Evolutionary conservation across 1,140 invertebrate species (phyloP).

Genomic region (Tetramorium alpestre): DNA sequence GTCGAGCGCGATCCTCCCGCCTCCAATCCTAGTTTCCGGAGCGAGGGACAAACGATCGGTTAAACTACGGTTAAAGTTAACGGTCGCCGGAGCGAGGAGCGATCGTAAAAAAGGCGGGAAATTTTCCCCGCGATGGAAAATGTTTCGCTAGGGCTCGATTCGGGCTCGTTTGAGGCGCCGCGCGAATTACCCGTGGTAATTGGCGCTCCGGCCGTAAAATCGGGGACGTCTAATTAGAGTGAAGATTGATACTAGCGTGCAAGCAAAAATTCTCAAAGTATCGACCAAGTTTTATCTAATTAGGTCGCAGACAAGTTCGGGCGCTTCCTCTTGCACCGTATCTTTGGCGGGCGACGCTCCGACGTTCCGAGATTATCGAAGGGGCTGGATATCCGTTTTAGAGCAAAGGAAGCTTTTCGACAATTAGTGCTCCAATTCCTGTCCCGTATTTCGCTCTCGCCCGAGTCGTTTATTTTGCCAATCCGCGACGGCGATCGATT

Average conservation of each 20-base stretch:
- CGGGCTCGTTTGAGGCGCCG: neutral
- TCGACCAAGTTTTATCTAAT: conserved; percentile 52
- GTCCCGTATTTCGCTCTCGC: neutral
- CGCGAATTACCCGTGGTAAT: conserved; percentile 26
- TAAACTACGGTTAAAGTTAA: conserved; percentile 47
- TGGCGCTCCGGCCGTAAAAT: conserved; percentile 32
- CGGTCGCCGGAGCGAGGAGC: neutral
- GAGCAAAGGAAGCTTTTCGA: conserved; percentile 4
- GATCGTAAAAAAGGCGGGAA: conserved; percentile 45
- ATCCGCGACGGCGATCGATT: neutral
- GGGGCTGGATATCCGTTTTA: neutral
- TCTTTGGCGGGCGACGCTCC: conserved; percentile 1
- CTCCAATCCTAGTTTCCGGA: neutral
- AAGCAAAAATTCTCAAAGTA: conserved; percentile 50
- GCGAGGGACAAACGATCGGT: conserved; percentile 23
- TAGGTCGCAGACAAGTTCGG: conserved; percentile 44
- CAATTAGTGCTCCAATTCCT: conserved; percentile 15
- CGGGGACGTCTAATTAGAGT: conserved; percentile 42
- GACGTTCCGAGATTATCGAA: conserved; percentile 37
- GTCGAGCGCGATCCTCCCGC: neutral
- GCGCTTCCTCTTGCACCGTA: neutral
- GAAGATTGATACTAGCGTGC: conserved; percentile 47
- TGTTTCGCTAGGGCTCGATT: neutral
- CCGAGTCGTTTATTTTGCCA: neutral
- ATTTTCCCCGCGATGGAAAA: conserved; percentile 15